Conservation (phyloP, 2,888 invertebrate species). For the Lutraria lutraria region DNA sequence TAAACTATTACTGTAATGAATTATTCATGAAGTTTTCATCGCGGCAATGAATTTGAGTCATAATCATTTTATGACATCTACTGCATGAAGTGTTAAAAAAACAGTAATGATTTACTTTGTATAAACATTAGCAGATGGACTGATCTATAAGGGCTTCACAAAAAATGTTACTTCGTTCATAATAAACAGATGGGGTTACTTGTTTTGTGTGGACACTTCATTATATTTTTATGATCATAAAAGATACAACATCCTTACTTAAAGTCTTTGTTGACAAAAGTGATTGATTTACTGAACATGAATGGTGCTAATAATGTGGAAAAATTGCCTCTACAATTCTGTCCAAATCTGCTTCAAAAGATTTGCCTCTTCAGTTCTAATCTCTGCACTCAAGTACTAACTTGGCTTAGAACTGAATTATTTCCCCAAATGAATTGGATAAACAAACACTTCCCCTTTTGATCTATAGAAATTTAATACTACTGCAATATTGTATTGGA, state of each 20-base stretch:
- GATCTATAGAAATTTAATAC: conserved; percentile 29
- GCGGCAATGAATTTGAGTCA: too few relatives aligned
- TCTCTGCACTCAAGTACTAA: neutral
- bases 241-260: conserved; percentile 9
- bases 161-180: neutral
- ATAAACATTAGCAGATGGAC: neutral
- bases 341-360: conserved; percentile 9
- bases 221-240: neutral
- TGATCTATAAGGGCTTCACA: neutral
- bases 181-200: neutral
- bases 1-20: too few relatives aligned
- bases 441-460: conserved; percentile 12
- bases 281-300: conserved; percentile 16
- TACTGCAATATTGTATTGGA: conserved; percentile 13
- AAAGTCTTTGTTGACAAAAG: conserved; percentile 13
- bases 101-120: neutral
- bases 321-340: neutral
- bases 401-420: neutral
- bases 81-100: neutral
- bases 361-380: neutral
- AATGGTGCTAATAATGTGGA: conserved; percentile 6
- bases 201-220: neutral
- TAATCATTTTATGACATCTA: neutral
- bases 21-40: too few relatives aligned
- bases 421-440: neutral